Evolutionary conservation across 2,113 vertebrate species (phyloP).

Genomic region (Halcyon malimbica): DNA sequence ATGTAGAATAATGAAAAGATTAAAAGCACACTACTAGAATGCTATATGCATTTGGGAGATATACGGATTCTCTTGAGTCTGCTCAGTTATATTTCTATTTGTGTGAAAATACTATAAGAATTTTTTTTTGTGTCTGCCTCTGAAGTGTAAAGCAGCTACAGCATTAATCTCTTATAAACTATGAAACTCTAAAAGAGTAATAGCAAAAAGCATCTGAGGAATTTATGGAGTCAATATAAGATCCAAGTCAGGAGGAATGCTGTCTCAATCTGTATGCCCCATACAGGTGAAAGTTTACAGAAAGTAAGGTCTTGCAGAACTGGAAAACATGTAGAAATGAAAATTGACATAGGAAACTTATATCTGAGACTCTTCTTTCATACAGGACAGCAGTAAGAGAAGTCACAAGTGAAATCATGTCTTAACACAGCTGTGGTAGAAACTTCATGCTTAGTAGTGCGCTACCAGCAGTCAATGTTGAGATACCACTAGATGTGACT

Average conservation of each 20-base stretch:
- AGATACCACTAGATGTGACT: not conserved
- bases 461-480: not conserved
- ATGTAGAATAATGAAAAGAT: not conserved
- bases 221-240: not conserved
- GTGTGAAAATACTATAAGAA: not conserved
- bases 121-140: not conserved
- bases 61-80: not conserved
- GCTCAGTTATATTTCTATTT: not conserved
- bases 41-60: not conserved
- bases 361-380: not conserved
- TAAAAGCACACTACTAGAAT: not conserved
- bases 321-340: not conserved
- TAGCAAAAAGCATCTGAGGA: not conserved
- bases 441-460: fast-evolving
- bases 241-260: not conserved
- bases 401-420: not conserved
- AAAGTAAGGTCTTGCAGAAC: not conserved
- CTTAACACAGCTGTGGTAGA: not conserved
- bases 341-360: not conserved
- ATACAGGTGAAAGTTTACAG: not conserved
- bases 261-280: fast-evolving
- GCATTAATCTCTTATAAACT: not conserved
- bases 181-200: not conserved
- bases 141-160: not conserved
- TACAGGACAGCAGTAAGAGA: not conserved